A percentile compares a stretch with the other conserved stretches of the same genome.
These are phyloP conservation scores for Saccopteryx leptura DNA, from an alignment of 2,113 vertebrate genomes.

Conservation along the genomic window DNA sequence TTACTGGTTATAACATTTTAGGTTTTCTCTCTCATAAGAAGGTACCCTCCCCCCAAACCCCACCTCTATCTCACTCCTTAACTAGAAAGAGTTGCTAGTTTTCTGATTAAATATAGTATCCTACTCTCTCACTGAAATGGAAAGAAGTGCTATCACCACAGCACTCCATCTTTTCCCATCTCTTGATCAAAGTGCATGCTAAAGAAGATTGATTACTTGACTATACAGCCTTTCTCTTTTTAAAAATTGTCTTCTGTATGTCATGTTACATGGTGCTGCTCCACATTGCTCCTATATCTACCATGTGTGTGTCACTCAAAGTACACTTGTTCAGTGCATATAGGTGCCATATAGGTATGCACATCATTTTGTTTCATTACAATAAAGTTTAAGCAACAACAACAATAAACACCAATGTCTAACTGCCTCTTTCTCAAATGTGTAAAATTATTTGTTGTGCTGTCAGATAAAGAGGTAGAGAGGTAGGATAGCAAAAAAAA, in stretches of 20 bases:
- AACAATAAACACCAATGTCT: background rate
- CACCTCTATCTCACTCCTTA: background rate
- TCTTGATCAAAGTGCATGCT: slow-evolving; percentile 29
- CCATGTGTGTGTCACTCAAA: background rate
- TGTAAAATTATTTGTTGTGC: background rate
- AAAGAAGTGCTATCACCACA: background rate
- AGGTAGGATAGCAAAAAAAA: background rate
- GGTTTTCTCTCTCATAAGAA: slow-evolving; percentile 34
- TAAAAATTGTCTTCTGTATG: background rate
- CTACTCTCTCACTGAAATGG: background rate
- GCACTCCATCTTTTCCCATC: background rate
- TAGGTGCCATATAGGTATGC: background rate
- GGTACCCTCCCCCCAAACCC: background rate
- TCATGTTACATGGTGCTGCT: background rate
- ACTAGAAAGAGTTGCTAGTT: background rate
- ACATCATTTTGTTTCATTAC: slow-evolving; percentile 30
- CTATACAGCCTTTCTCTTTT: background rate
- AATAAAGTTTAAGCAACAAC: background rate
- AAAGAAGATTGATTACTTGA: background rate
- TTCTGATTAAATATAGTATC: background rate
- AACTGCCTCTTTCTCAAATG: background rate
- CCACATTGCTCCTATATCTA: background rate
- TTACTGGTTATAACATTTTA: background rate
- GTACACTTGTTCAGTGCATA: background rate
- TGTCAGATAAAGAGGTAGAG: background rate